Conservation (phyloP, 2,888 invertebrate genomes). For the Hemithea aestivaria region DNA sequence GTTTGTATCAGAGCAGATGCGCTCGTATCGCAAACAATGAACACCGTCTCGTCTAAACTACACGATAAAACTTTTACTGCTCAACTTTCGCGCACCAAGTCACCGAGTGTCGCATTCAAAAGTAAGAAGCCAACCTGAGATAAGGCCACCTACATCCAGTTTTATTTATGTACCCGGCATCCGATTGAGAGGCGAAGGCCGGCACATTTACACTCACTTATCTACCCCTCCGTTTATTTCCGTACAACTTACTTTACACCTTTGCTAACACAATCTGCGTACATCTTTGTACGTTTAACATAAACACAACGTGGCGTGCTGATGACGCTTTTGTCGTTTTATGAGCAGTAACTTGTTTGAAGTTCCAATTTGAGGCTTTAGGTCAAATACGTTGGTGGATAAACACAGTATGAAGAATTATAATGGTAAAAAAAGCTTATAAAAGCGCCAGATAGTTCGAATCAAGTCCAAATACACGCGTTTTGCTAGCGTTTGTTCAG, state of each 20-base stretch:
- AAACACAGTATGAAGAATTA: too few relatives aligned
- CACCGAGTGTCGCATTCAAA: constrained; percentile 45
- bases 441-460: too few relatives aligned
- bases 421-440: too few relatives aligned
- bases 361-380: too few relatives aligned
- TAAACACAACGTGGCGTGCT: too few relatives aligned
- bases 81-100: constrained; percentile 27
- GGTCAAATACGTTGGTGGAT: too few relatives aligned
- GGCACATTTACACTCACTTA: constrained; percentile 65
- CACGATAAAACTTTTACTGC: constrained; percentile 30
- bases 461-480: too few relatives aligned
- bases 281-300: too few relatives aligned
- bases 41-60: constrained; percentile 22
- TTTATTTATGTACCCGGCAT: constrained; percentile 75
- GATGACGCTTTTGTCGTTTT: too few relatives aligned
- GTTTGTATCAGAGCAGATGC: not conserved
- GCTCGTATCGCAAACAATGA: constrained; percentile 8
- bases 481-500: too few relatives aligned
- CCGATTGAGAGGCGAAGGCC: constrained; percentile 70
- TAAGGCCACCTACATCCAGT: constrained; percentile 65
- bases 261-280: too few relatives aligned
- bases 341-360: too few relatives aligned
- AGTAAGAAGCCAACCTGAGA: constrained; percentile 54
- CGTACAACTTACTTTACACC: constrained; percentile 58
- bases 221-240: constrained; percentile 77